Evolutionary conservation across 2,888 invertebrate species (phyloP).

Genomic region (Halocaridina rubra): DNA sequence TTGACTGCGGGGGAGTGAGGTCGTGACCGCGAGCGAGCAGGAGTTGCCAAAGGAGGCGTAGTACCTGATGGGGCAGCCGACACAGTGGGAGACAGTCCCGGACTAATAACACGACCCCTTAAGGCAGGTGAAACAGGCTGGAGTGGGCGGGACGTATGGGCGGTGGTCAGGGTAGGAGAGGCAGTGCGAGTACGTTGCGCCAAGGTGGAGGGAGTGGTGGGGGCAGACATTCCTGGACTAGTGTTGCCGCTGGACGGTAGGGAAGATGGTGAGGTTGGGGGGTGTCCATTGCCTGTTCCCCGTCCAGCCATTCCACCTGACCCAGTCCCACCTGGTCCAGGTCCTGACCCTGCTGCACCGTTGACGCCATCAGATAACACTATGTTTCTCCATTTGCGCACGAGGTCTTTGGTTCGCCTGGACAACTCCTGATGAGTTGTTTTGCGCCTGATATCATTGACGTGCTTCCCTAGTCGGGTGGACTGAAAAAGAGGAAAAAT

Average conservation of each 20-base stretch:
- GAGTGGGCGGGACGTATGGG: conserved; percentile 65
- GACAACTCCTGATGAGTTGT: conserved; percentile 86
- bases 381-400: conserved; percentile 92
- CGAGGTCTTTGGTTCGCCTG: conserved; percentile 88
- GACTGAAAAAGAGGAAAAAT: too few relatives aligned
- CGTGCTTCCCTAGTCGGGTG: conserved; percentile 93
- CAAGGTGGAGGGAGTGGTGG: conserved; percentile 66
- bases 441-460: conserved; percentile 90
- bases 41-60: conserved; percentile 43
- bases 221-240: conserved; percentile 67
- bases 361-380: conserved; percentile 69
- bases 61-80: conserved; percentile 40
- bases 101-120: conserved; percentile 39
- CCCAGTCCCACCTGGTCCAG: conserved; percentile 56
- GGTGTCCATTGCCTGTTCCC: conserved; percentile 46
- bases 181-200: conserved; percentile 66
- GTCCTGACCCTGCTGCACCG: conserved; percentile 60
- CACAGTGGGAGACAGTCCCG: conserved; percentile 36
- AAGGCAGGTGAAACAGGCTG: conserved; percentile 50
- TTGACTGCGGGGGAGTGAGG: conserved; percentile 54
- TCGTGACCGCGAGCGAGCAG: conserved; percentile 55
- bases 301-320: conserved; percentile 27
- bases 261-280: conserved; percentile 51
- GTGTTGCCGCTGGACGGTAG: conserved; percentile 68
- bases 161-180: conserved; percentile 58